A percentile compares a stretch with the other conserved stretches of the same genome.
Evolutionary conservation across 2,888 invertebrate species (phyloP).

Genomic region (Bruchidius siliquastri): DNA sequence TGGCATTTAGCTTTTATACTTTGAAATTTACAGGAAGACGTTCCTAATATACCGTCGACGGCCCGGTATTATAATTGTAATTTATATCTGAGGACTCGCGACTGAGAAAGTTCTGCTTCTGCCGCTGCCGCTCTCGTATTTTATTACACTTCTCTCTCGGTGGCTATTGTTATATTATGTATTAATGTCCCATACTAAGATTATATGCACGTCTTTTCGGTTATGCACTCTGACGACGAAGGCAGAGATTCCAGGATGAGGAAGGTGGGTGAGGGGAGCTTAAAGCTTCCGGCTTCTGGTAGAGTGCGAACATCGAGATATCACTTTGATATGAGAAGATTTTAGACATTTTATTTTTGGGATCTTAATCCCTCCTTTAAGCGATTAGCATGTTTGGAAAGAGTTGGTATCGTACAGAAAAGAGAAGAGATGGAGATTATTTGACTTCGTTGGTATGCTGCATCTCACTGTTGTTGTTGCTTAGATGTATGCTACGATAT

Average conservation of each 20-base stretch:
- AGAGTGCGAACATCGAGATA: not conserved
- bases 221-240: not conserved
- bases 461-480: too few relatives aligned
- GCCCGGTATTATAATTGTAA: constrained; percentile 32
- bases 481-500: too few relatives aligned
- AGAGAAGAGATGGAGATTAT: too few relatives aligned
- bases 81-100: constrained; percentile 23
- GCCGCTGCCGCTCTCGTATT: constrained; percentile 16
- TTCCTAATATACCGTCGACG: constrained; percentile 33
- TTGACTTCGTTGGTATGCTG: too few relatives aligned
- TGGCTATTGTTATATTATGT: constrained; percentile 12
- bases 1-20: constrained; percentile 27
- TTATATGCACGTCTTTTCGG: constrained; percentile 4
- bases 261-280: not conserved
- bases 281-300: not conserved
- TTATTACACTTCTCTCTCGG: constrained; percentile 31
- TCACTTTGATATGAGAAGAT: too few relatives aligned
- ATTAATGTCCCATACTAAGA: constrained; percentile 13
- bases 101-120: constrained; percentile 23
- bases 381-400: too few relatives aligned
- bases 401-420: too few relatives aligned
- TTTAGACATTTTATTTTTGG: too few relatives aligned
- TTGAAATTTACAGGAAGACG: constrained; percentile 29
- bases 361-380: too few relatives aligned
- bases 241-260: not conserved